A percentile compares a stretch with the other conserved stretches of the same genome.
These are phyloP conservation scores for Sitobion miscanthi DNA, from an alignment of 1,140 invertebrate species.

Conservation along the genomic window DNA sequence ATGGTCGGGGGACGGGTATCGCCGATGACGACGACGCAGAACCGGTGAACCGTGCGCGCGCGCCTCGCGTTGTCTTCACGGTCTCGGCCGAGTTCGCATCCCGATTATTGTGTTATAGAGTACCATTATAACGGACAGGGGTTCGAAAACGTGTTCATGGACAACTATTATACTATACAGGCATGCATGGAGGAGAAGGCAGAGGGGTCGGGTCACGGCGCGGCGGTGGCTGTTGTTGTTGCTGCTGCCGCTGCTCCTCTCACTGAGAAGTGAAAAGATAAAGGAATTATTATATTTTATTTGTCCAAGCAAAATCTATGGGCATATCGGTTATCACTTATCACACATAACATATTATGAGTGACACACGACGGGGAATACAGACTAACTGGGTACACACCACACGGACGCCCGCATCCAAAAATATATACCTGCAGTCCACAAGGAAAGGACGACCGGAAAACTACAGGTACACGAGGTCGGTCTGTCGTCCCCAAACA, in stretches of 20 bases:
- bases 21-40: conserved; percentile 33
- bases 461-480: neutral
- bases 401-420: neutral
- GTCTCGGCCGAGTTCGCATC: conserved; percentile 48
- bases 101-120: conserved; percentile 31
- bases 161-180: neutral
- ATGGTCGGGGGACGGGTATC: conserved; percentile 33
- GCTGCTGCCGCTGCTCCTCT: neutral
- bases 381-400: neutral
- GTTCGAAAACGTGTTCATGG: conserved; percentile 27
- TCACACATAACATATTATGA: neutral
- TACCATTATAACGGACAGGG: conserved; percentile 23
- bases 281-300: neutral
- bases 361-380: neutral
- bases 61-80: conserved; percentile 32
- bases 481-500: neutral
- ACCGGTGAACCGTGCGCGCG: conserved; percentile 52
- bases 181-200: neutral
- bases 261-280: neutral
- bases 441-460: conserved; percentile 40
- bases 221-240: too few species aligned
- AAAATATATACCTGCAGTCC: neutral
- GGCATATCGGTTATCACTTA: neutral
- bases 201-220: neutral
- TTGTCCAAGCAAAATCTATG: neutral